phyloP scores from a whole-genome alignment of 2,888 invertebrate genomes.

The Rhamnusium bicolor region DNA sequence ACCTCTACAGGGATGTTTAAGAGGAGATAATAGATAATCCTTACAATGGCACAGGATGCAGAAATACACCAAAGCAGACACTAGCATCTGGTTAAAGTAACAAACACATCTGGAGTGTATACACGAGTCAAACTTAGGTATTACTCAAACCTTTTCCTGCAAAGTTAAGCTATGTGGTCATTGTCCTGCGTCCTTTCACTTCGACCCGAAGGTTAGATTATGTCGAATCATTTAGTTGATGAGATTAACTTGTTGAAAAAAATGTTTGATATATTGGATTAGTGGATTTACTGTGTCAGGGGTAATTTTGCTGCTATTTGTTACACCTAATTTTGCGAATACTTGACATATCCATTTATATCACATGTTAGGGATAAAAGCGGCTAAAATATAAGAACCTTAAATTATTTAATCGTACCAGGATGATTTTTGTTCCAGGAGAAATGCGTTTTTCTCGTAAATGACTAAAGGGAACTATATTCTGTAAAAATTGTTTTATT shows the following conservation, averaged over 20 bases:
- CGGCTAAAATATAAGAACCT: no score
- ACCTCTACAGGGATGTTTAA: constrained; percentile 21
- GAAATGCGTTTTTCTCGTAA: no score
- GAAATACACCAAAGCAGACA: constrained; percentile 7
- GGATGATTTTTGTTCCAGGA: no score
- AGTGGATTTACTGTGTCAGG: constrained; percentile 29
- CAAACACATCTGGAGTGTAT: constrained; percentile 33
- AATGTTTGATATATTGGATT: constrained; percentile 66
- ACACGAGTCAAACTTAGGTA: constrained; percentile 23
- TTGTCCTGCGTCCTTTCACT: constrained; percentile 33
- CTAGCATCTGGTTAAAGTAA: constrained; percentile 30
- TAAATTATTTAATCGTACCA: no score
- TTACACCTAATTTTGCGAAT: constrained; percentile 12
- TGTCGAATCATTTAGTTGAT: constrained; percentile 71
- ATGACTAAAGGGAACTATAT: no score
- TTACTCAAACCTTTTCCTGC: constrained; percentile 27
- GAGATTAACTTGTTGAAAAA: constrained; percentile 69
- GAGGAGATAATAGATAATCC: constrained; percentile 26
- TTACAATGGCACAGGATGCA: constrained; percentile 14
- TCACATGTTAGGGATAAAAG: no score
- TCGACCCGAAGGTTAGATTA: constrained; percentile 60
- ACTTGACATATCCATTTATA: constrained; percentile 9
- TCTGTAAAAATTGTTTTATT: no score
- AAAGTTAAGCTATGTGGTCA: constrained; percentile 33
- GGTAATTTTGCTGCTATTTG: constrained; percentile 27